These are phyloP conservation scores for Phrixothrix hirtus DNA, from an alignment of 2,888 invertebrate species.

Conservation along the genomic window DNA sequence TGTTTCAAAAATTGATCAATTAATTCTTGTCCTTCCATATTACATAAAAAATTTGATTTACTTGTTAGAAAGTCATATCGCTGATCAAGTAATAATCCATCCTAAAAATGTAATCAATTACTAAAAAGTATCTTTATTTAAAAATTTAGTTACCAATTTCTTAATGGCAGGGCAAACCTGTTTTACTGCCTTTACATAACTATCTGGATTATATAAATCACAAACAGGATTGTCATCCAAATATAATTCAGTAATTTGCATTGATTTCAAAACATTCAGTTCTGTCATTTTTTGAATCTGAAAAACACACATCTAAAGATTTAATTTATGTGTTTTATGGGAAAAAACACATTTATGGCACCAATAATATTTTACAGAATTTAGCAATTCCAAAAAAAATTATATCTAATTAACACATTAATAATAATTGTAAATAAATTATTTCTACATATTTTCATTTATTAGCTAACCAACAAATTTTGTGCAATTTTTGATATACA, in stretches of 20 bases:
- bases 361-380: too few relatives aligned
- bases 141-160: slow-evolving; percentile 58
- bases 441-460: too few relatives aligned
- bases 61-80: background rate
- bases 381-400: too few relatives aligned
- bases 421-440: too few relatives aligned
- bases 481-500: too few relatives aligned
- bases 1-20: slow-evolving; percentile 48
- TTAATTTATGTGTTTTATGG: too few relatives aligned
- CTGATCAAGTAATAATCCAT: background rate
- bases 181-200: slow-evolving; percentile 63
- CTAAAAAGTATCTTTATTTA: too few relatives aligned
- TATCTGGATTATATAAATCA: slow-evolving; percentile 62
- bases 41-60: slow-evolving; percentile 59
- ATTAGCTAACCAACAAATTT: too few relatives aligned
- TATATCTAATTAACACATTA: too few relatives aligned
- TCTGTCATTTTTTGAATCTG: slow-evolving; percentile 42
- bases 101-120: too few relatives aligned
- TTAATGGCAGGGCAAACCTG: slow-evolving; percentile 60
- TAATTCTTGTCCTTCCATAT: slow-evolving; percentile 57
- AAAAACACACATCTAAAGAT: too few relatives aligned
- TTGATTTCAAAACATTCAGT: slow-evolving; percentile 40
- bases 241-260: slow-evolving; percentile 52
- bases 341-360: too few relatives aligned
- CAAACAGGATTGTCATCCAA: slow-evolving; percentile 76